These are phyloP conservation scores for Fundulus diaphanus DNA, from an alignment of 2,797 vertebrate species.

Conservation along the genomic window DNA sequence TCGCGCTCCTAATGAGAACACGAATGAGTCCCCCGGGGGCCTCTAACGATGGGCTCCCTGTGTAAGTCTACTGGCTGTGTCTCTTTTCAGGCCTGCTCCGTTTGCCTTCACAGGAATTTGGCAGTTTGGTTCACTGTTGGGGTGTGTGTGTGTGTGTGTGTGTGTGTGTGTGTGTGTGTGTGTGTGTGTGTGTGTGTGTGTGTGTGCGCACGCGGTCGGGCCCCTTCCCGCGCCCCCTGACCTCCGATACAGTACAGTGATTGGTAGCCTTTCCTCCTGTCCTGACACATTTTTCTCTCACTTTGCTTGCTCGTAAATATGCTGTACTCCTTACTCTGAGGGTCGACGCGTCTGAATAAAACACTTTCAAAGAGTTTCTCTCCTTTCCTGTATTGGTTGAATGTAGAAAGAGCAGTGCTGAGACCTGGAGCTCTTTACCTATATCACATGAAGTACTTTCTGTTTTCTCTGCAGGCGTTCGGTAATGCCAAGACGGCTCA, in stretches of 20 bases:
- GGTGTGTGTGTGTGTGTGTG: slow-evolving; percentile 33
- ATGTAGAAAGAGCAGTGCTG: background rate
- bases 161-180: slow-evolving; percentile 18
- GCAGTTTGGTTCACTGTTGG: slow-evolving; percentile 40
- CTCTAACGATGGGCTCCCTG: slow-evolving; percentile 41
- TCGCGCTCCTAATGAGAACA: slow-evolving; percentile 52
- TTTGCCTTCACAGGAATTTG: slow-evolving; percentile 61
- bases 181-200: slow-evolving; percentile 9
- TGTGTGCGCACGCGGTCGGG: background rate
- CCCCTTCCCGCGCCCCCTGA: slow-evolving; percentile 39
- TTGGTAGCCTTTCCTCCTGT: slow-evolving; percentile 39
- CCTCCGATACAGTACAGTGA: slow-evolving; percentile 46
- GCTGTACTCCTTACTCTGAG: background rate
- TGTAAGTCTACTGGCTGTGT: slow-evolving; percentile 28
- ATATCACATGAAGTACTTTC: background rate
- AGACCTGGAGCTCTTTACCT: background rate
- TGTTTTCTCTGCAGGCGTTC: slow-evolving; percentile 85
- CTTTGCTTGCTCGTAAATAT: slow-evolving; percentile 17
- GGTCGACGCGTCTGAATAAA: background rate
- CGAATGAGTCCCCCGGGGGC: slow-evolving; percentile 40
- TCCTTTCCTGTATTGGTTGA: background rate
- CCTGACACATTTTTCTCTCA: slow-evolving; percentile 37
- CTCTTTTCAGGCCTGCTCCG: slow-evolving; percentile 48
- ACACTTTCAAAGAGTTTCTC: background rate
- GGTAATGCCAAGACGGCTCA: slow-evolving; percentile 95